Evolutionary conservation across 2,888 invertebrate genomes (phyloP), one percentile per base, ranked within the genome.

Genomic region (Erebia ligea): DNA sequence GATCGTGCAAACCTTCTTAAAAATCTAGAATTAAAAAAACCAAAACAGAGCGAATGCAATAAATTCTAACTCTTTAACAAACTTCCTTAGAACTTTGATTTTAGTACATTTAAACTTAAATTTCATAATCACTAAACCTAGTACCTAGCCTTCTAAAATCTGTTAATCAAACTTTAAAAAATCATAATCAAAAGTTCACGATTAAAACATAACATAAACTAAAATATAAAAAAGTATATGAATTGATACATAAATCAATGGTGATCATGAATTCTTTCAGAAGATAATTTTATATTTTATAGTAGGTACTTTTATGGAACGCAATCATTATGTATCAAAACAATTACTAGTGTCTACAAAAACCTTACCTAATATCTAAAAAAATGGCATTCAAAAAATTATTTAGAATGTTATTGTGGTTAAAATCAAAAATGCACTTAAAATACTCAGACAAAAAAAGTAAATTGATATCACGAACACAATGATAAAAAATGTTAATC

Each of bases 351-450:
- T 57, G 74, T 73, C 76, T 78, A 76, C 79, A 79, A 80, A 78
- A 78, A 83, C 76, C 8, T 64, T 40, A n/a, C n/a, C n/a, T n/a
- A 75, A 79, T 82, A 82, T 81, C 79, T 82, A 82, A 85, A 84
- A 78, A 80, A 82, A 62, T 48, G 82, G 84, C 87, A 90, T 88
- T 87, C 85, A 88, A 80, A 86, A 85, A 83, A 84, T 54, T 34
- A 59, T 90, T 89, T 88, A 87, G 84, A 79, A 90, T 92, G 92
- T 93, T 93, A 93, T 90, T 91, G 85, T 77, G 84, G 92, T 92
- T 93, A 93, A 92, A 92, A 92, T 91, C 87, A 89, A 91, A 90
- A 90, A 89, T 89, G 90, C 90, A 87, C 82, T 76, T 76, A 79
- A 74, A 76, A 73, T 74, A 79, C 45, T 66, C 17, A 85, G 79